A percentile compares a stretch with the other conserved stretches of the same genome.
Evolutionary conservation across 2,888 invertebrate genomes (phyloP).

Genomic region (Lithosia quadra): DNA sequence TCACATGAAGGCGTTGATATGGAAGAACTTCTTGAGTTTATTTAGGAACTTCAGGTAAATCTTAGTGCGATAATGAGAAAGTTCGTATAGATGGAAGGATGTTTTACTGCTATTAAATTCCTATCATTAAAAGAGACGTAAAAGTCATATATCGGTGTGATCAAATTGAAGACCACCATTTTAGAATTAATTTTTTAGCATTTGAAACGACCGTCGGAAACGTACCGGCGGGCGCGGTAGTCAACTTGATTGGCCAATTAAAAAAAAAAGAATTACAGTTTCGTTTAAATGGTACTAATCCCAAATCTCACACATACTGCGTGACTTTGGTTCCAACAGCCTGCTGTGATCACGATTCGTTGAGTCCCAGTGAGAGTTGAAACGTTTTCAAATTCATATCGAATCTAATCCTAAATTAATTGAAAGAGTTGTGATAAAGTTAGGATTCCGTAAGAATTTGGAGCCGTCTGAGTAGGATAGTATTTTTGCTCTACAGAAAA

Average conservation of each 20-base stretch:
- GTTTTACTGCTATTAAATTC: not conserved
- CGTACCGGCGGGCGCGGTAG: not conserved
- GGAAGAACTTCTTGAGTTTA: constrained; percentile 96
- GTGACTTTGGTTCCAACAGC: no score
- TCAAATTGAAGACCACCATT: not conserved
- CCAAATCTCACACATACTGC: not conserved
- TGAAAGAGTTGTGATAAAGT: no score
- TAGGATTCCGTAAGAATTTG: not conserved
- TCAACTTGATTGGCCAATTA: not conserved
- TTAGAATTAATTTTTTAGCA: no score
- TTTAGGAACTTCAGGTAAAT: constrained; percentile 93
- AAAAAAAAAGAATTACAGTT: not conserved
- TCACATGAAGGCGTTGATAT: constrained; percentile 93
- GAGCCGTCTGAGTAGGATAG: not conserved
- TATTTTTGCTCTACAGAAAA: no score
- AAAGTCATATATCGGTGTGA: not conserved
- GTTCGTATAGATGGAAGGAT: no score
- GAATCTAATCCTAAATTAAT: no score
- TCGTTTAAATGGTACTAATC: not conserved
- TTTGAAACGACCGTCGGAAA: no score
- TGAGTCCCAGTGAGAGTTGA: no score
- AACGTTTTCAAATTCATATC: no score
- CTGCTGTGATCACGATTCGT: no score
- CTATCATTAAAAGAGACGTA: not conserved
- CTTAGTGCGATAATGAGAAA: no score